phyloP scores from a whole-genome alignment of 2,888 invertebrate genomes.

The Eristalis intricaria region DNA sequence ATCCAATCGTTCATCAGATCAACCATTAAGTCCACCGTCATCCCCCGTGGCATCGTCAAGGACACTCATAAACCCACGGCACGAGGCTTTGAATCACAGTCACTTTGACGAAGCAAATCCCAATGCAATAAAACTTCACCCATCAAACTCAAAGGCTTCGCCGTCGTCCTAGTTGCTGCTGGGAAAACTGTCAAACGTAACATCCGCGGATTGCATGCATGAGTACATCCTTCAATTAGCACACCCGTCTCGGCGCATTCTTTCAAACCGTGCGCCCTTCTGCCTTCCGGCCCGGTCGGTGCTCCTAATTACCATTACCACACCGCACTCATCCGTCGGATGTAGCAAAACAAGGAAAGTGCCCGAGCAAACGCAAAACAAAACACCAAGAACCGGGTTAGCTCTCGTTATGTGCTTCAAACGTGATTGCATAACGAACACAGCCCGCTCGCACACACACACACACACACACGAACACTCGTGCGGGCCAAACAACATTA shows the following conservation, averaged over 20 bases:
- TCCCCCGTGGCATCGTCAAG: too few species aligned
- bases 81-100: background rate
- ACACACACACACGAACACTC: slow-evolving; percentile 5
- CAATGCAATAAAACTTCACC: background rate
- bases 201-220: background rate
- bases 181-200: background rate
- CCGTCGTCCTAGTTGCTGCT: background rate
- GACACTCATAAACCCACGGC: too few species aligned
- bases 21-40: too few species aligned
- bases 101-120: background rate
- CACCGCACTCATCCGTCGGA: background rate
- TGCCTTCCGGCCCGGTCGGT: background rate
- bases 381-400: slow-evolving; percentile 32
- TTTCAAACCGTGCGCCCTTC: background rate
- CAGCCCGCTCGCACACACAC: slow-evolving; percentile 6
- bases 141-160: background rate
- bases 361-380: slow-evolving; percentile 11
- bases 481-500: slow-evolving; percentile 46
- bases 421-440: slow-evolving; percentile 61
- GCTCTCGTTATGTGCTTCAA: slow-evolving; percentile 48
- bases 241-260: background rate
- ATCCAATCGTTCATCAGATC: too few species aligned
- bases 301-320: slow-evolving; percentile 8
- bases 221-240: background rate
- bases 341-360: background rate